phyloP scores from a whole-genome alignment of 2,113 vertebrate species.

The Agapornis roseicollis region DNA sequence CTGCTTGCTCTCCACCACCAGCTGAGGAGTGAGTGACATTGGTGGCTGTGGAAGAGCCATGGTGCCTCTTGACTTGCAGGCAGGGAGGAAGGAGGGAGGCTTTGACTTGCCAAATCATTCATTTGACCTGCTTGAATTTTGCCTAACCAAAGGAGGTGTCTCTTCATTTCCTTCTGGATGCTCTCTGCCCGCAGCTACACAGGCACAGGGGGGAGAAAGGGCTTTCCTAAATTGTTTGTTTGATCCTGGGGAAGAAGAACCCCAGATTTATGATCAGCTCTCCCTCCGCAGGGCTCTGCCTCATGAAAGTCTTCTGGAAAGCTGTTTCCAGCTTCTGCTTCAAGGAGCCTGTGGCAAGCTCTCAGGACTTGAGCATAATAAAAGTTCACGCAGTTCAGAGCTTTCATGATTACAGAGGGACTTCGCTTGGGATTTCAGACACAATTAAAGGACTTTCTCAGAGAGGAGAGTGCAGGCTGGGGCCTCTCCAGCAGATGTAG shows the following conservation, averaged over 20 bases:
- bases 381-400: slow-evolving; percentile 42
- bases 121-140: background rate
- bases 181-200: background rate
- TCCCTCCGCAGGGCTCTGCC: background rate
- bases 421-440: slow-evolving; percentile 47
- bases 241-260: background rate
- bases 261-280: background rate
- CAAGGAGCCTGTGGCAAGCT: background rate
- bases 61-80: background rate
- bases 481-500: slow-evolving; percentile 62
- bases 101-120: background rate
- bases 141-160: background rate
- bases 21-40: background rate
- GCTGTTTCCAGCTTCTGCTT: background rate
- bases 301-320: background rate
- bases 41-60: background rate
- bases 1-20: background rate
- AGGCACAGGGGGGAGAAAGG: background rate
- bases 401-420: background rate
- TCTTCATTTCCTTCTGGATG: background rate
- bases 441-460: slow-evolving; percentile 42
- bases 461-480: slow-evolving; percentile 38
- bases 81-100: background rate
- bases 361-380: background rate
- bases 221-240: background rate